phyloP scores from a whole-genome alignment of 2,888 invertebrate genomes.

The Aphidoletes aphidimyza region DNA sequence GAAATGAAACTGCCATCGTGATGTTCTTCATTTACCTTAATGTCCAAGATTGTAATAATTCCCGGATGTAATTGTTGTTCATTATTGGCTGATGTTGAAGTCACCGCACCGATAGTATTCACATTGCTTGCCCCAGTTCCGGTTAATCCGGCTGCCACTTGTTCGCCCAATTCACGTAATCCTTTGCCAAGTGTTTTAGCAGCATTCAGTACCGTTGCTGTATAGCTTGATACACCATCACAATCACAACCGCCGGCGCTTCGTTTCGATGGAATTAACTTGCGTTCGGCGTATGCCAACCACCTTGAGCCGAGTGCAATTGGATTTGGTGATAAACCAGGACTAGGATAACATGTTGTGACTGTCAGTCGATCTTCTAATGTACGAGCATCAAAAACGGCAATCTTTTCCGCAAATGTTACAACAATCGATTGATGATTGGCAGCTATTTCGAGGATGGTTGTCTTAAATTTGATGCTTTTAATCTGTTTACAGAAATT shows the following conservation, averaged over 20 bases:
- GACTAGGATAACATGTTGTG: conserved; percentile 89
- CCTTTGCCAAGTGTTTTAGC: conserved; percentile 94
- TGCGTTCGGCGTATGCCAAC: conserved; percentile 88
- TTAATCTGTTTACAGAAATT: conserved; percentile 72
- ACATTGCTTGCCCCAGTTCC: conserved; percentile 70
- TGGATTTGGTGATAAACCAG: conserved; percentile 79
- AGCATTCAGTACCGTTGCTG: conserved; percentile 92
- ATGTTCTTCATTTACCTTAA: conserved; percentile 70
- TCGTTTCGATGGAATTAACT: conserved; percentile 78
- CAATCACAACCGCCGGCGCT: conserved; percentile 87
- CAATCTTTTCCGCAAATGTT: conserved; percentile 88
- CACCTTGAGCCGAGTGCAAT: conserved; percentile 87
- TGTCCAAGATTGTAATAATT: conserved; percentile 87
- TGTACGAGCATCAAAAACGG: conserved; percentile 89
- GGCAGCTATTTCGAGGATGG: conserved; percentile 87
- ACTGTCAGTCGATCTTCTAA: conserved; percentile 88
- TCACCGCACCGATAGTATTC: conserved; percentile 56
- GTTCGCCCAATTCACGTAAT: conserved; percentile 88
- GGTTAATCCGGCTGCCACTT: conserved; percentile 88
- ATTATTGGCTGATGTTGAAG: conserved; percentile 65
- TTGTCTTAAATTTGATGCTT: conserved; percentile 91
- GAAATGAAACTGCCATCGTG: neutral
- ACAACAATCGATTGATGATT: conserved; percentile 89
- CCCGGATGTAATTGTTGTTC: conserved; percentile 85
- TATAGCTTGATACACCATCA: conserved; percentile 87